These are phyloP conservation scores for Cyrtonyx montezumae DNA, from an alignment of 2,113 vertebrate genomes.

Conservation along the genomic window DNA sequence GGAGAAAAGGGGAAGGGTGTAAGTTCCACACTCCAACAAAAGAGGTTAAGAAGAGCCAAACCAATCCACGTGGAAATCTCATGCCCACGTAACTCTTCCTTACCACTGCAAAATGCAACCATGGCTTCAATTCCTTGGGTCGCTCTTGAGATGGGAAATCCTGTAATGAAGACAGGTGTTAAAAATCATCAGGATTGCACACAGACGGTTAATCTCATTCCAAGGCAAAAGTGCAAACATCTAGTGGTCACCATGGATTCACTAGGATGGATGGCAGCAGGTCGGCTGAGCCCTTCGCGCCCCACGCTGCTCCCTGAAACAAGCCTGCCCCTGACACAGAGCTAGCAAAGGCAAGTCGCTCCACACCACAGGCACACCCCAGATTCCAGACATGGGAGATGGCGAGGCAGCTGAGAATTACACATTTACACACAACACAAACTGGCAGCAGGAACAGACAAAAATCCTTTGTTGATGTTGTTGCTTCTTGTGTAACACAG, in stretches of 20 bases:
- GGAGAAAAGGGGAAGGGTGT: not conserved
- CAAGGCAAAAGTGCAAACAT: not conserved
- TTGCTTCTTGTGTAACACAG: constrained; percentile 37
- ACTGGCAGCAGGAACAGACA: constrained; percentile 45
- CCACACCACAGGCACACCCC: constrained; percentile 29
- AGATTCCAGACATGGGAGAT: constrained; percentile 44
- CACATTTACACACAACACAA: constrained; percentile 58
- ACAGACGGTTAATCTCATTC: not conserved
- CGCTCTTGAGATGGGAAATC: not conserved
- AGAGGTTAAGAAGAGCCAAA: not conserved
- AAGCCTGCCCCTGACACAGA: not conserved
- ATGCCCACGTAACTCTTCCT: not conserved
- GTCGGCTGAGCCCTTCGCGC: not conserved
- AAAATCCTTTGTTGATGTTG: constrained; percentile 56
- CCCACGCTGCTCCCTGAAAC: not conserved
- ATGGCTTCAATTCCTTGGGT: not conserved
- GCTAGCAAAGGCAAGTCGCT: not conserved
- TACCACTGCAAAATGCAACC: not conserved
- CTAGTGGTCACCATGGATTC: not conserved
- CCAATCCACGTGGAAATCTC: not conserved
- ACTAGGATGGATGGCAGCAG: not conserved
- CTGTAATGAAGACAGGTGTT: not conserved
- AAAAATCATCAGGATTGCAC: not conserved
- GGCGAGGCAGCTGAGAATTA: constrained; percentile 28
- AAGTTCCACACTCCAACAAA: not conserved